Evolutionary conservation across 2,113 vertebrate genomes (phyloP).

Genomic region (Chloropsis hardwickii): DNA sequence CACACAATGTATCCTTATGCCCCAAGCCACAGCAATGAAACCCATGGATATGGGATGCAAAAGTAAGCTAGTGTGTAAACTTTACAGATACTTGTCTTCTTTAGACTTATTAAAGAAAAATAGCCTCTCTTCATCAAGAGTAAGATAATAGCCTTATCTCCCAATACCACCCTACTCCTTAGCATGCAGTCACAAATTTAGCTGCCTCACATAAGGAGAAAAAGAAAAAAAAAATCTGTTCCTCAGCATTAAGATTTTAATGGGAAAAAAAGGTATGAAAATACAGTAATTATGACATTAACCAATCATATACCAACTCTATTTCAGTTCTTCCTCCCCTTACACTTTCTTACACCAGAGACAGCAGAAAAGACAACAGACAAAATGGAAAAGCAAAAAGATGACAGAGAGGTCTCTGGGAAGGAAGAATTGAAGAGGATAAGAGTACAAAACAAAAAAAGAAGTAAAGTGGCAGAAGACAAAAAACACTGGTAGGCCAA

Average conservation of each 20-base stretch:
- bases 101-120: not conserved
- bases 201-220: not conserved
- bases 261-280: not conserved
- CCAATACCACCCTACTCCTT: not conserved
- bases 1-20: not conserved
- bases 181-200: not conserved
- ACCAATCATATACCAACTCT: not conserved
- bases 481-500: not conserved
- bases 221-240: not conserved
- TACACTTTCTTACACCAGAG: not conserved
- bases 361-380: not conserved
- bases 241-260: not conserved
- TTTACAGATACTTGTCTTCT: not conserved
- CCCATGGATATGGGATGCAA: not conserved
- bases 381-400: not conserved
- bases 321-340: not conserved
- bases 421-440: not conserved
- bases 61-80: not conserved
- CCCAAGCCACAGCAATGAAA: not conserved
- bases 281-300: not conserved
- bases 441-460: not conserved
- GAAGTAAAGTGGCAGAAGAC: not conserved
- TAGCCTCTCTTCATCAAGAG: not conserved
- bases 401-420: not conserved
- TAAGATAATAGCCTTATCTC: not conserved